These are phyloP conservation scores for Brassicogethes aeneus DNA, from an alignment of 2,888 invertebrate genomes.

Conservation along the genomic window DNA sequence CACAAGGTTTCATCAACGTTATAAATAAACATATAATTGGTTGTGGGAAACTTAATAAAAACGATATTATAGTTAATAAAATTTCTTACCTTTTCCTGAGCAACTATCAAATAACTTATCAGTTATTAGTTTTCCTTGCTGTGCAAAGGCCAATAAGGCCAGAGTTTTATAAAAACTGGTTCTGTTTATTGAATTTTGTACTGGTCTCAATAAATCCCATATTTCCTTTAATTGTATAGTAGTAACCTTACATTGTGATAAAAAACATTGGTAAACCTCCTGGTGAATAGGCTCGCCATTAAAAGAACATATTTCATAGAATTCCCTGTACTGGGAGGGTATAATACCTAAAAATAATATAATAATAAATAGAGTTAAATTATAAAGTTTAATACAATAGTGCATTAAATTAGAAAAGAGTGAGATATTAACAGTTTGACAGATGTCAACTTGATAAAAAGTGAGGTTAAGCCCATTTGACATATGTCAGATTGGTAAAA, in stretches of 20 bases:
- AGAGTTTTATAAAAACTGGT: slow-evolving; percentile 49
- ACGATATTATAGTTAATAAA: neutral
- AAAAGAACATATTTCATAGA: slow-evolving; percentile 47
- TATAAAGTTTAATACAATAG: slow-evolving; percentile 3
- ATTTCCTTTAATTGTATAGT: slow-evolving; percentile 44
- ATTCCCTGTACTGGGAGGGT: slow-evolving; percentile 47
- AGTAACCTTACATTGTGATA: slow-evolving; percentile 45
- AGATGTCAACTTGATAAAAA: too few relatives aligned
- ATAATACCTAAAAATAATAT: slow-evolving; percentile 40
- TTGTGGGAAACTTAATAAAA: too few relatives aligned
- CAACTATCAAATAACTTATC: slow-evolving; percentile 48
- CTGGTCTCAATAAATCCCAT: slow-evolving; percentile 46
- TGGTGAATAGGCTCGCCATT: slow-evolving; percentile 45
- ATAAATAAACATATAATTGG: too few relatives aligned
- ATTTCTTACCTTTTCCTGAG: slow-evolving; percentile 33
- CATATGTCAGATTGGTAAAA: too few relatives aligned
- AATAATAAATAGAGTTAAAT: slow-evolving; percentile 2
- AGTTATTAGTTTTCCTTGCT: slow-evolving; percentile 48
- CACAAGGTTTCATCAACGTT: too few relatives aligned
- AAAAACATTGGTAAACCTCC: slow-evolving; percentile 46
- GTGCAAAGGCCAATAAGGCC: slow-evolving; percentile 48
- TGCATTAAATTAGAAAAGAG: too few relatives aligned
- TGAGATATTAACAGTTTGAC: too few relatives aligned
- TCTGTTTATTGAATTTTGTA: slow-evolving; percentile 43
- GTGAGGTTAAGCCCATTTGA: too few relatives aligned